phyloP scores from a whole-genome alignment of 2,113 vertebrate species.

The Patagioenas fasciata region DNA sequence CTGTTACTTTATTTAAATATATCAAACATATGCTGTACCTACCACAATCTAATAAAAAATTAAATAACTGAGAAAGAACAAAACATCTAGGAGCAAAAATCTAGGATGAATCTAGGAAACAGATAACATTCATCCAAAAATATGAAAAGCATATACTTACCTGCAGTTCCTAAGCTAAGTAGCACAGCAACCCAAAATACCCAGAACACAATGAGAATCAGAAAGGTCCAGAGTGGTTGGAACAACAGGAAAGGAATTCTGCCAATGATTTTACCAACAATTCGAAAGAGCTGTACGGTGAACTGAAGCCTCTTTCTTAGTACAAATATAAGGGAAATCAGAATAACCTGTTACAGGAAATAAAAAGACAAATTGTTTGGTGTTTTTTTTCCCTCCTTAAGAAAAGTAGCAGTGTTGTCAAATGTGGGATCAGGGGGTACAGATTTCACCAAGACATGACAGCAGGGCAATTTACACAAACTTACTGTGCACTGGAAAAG shows the following conservation, averaged over 20 bases:
- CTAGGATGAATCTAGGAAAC: background rate
- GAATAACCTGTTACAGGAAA: slow-evolving; percentile 66
- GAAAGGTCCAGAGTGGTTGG: slow-evolving; percentile 79
- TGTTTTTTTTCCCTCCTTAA: background rate
- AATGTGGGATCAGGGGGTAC: background rate
- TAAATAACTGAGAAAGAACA: background rate
- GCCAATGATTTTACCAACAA: slow-evolving; percentile 69
- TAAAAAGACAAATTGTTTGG: background rate
- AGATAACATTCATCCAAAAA: background rate
- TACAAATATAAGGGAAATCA: slow-evolving; percentile 66
- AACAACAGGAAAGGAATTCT: slow-evolving; percentile 73
- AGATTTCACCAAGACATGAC: background rate
- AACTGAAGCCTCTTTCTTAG: slow-evolving; percentile 67
- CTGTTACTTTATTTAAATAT: background rate
- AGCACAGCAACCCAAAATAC: slow-evolving; percentile 80
- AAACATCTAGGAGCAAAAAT: background rate
- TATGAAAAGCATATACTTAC: slow-evolving; percentile 51
- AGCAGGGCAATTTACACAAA: background rate
- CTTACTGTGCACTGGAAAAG: background rate
- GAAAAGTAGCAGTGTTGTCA: background rate
- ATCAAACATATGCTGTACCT: background rate
- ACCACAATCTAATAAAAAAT: background rate
- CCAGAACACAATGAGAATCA: slow-evolving; percentile 78
- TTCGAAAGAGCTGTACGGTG: slow-evolving; percentile 68
- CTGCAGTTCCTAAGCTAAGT: slow-evolving; percentile 81